Base-by-base conservation (phyloP, 2,888 invertebrate genomes). In the Coremacera marginata region DNA sequence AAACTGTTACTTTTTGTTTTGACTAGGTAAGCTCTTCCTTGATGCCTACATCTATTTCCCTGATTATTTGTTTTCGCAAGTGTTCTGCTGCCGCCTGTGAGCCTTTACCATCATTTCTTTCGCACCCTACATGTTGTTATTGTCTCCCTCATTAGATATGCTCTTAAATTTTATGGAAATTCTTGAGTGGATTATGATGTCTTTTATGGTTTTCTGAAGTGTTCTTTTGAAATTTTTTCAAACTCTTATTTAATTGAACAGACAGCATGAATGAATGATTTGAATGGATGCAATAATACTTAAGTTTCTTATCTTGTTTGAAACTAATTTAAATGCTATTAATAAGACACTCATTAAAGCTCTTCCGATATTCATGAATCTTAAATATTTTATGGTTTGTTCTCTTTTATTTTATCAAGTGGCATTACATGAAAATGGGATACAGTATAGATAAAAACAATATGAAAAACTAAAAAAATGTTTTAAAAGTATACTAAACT, bases 271-370 rank as follows among this genome's bases (percentile, higher is more conserved):
- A 37, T 65, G 63, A 65, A 27, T 34, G 8, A 34, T 5, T 34
- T 65, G 65, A 37, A 34, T 67, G n/a, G 65, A 37, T 14, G 22
- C 68, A 25, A 68, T 68, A 49, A 68, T 68, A 68, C 71, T 71
- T 71, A 57, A 57, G 44, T 60, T 71, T 71, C 60, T 60, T 62
- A 62, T 73, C 60, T 14, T 22, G 25, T 73, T 49, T 22, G 57
- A 31, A 63, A 73, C 72, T 73, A 73, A 62, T 73, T 73, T 73
- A 31, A 62, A 73, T 51, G 62, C 60, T 73, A 62, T 73, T 73
- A 73, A 73, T 73, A 73, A 62, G 62, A 63, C 49, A 73, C 60
- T 57, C 62, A 62, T 62, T 49, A 34, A 31, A 44, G 44, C 44
- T 44, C 44, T 44, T 44, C 14, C 44, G 44, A 44, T 44, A 44